These are phyloP conservation scores for Cavia porcellus DNA, from an alignment of 2,113 vertebrate genomes.

Conservation along the genomic window DNA sequence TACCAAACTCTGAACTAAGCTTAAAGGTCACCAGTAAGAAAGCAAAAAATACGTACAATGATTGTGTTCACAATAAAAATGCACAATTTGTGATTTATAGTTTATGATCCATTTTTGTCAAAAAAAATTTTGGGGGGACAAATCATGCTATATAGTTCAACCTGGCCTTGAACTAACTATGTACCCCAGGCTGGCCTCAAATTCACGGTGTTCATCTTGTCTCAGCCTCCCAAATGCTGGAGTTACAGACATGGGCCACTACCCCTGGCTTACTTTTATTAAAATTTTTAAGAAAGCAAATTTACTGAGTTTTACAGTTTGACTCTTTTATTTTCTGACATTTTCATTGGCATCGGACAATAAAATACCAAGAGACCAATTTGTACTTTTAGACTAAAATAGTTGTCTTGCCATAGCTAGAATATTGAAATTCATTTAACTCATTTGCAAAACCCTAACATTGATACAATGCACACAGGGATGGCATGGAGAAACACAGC, in stretches of 20 bases:
- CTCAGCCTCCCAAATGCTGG: too few species aligned
- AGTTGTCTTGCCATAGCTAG: neutral
- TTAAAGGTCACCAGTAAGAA: neutral
- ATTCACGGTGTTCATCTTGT: too few species aligned
- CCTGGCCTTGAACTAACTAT: too few species aligned
- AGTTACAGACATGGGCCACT: too few species aligned
- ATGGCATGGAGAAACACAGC: neutral
- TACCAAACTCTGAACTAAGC: neutral
- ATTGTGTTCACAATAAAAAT: neutral
- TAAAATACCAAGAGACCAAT: neutral
- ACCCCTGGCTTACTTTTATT: too few species aligned
- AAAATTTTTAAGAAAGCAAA: neutral
- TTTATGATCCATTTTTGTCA: neutral
- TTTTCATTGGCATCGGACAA: neutral
- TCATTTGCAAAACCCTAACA: neutral
- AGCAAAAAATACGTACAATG: neutral
- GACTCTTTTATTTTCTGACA: neutral
- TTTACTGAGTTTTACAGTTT: neutral
- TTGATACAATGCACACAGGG: neutral
- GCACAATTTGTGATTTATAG: neutral
- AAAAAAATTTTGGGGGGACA: too few species aligned
- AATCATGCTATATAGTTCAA: too few species aligned
- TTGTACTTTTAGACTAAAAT: neutral
- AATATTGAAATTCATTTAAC: conserved; percentile 20
- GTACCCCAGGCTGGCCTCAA: too few species aligned